phyloP scores from a whole-genome alignment of 2,113 vertebrate genomes.

The Phylloscopus whistleri region DNA sequence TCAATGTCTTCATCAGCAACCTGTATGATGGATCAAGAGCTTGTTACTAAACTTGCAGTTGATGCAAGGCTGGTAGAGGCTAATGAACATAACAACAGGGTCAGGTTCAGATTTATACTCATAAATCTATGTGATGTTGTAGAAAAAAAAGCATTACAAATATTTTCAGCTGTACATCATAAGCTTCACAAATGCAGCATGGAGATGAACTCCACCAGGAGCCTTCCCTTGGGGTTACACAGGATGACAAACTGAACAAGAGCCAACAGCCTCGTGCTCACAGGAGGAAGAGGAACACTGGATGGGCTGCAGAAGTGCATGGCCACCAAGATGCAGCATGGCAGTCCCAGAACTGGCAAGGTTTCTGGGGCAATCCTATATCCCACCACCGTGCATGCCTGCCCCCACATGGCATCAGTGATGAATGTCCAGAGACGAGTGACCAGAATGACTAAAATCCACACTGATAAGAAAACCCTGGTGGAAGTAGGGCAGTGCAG shows the following conservation, averaged over 20 bases:
- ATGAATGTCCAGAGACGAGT: neutral
- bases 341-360: fast-evolving
- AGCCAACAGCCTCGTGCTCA: neutral
- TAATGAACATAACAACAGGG: neutral
- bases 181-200: neutral
- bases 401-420: neutral
- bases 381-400: fast-evolving
- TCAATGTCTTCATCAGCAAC: neutral
- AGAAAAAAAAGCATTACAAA: neutral
- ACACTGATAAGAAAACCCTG: neutral
- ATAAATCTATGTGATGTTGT: neutral
- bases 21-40: neutral
- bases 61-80: neutral
- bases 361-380: neutral
- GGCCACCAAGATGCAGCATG: neutral
- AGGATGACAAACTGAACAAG: neutral
- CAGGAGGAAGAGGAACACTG: neutral
- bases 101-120: neutral
- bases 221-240: neutral
- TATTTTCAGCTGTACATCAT: neutral
- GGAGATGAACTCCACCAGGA: neutral
- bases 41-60: neutral
- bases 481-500: neutral
- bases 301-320: neutral
- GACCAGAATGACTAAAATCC: neutral